These are phyloP conservation scores for Eupithecia centaureata DNA, from an alignment of 2,888 invertebrate species.

Conservation along the genomic window DNA sequence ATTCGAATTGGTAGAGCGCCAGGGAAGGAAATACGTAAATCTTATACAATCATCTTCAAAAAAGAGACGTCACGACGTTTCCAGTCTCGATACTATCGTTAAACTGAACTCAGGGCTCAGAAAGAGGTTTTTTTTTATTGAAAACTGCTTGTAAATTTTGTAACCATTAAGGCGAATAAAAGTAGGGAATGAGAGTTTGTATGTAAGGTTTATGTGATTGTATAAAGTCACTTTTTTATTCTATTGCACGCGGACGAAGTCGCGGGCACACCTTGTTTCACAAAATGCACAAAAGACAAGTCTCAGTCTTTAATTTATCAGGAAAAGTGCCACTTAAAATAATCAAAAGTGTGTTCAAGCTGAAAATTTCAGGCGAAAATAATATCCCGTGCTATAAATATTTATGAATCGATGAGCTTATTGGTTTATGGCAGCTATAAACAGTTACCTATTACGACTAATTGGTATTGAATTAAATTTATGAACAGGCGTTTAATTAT, in stretches of 20 bases:
- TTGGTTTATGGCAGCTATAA: constrained; percentile 13
- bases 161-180: too few species aligned
- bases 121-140: too few species aligned
- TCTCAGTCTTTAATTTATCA: neutral
- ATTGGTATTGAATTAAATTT: constrained; percentile 9
- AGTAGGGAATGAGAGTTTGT: too few species aligned
- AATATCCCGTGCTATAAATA: constrained; percentile 8
- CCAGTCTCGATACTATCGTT: too few species aligned
- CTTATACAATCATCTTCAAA: neutral
- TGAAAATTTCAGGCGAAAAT: neutral
- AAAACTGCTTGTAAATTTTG: neutral
- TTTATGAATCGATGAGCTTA: constrained; percentile 13
- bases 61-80: neutral
- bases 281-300: too few species aligned
- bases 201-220: too few species aligned
- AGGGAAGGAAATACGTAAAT: neutral
- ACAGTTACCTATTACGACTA: constrained; percentile 11
- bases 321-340: too few species aligned
- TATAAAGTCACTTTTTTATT: too few species aligned
- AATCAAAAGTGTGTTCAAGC: neutral
- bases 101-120: too few species aligned
- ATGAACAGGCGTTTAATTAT: neutral
- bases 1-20: neutral
- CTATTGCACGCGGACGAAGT: too few species aligned
- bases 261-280: too few species aligned